phyloP scores from a whole-genome alignment of 2,113 vertebrate species.

The Embiotoca jacksoni region DNA sequence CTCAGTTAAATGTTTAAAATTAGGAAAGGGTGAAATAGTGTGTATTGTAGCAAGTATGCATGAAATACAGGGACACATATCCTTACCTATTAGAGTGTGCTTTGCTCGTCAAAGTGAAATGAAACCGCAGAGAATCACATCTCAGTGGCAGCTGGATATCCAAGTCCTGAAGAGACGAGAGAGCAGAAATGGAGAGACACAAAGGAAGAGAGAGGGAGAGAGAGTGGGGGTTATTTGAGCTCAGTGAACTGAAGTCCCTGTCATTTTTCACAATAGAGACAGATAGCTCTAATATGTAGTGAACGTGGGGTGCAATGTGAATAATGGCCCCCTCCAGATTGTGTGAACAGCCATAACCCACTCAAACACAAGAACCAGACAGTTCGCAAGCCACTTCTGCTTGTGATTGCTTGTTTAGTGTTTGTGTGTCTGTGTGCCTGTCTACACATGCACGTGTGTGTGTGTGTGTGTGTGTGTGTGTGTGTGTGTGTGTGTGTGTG shows the following conservation, averaged over 20 bases:
- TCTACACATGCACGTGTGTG: not conserved
- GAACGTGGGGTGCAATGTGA: conserved; percentile 69
- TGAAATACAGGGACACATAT: not conserved
- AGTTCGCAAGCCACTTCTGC: conserved; percentile 56
- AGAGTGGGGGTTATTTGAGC: conserved; percentile 58
- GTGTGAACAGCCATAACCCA: conserved; percentile 70
- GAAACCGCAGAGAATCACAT: conserved; percentile 78
- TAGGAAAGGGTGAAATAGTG: not conserved
- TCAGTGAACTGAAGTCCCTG: conserved; percentile 64
- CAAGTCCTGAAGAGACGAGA: conserved; percentile 66
- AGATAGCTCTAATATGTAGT: conserved; percentile 71
- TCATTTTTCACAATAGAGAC: conserved; percentile 74
- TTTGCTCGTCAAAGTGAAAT: conserved; percentile 69
- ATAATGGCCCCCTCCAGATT: conserved; percentile 68
- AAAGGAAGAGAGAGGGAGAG: not conserved
- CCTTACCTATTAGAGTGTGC: conserved; percentile 71
- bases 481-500: not conserved
- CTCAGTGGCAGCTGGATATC: conserved; percentile 72
- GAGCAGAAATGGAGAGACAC: not conserved
- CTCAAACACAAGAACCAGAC: conserved; percentile 66
- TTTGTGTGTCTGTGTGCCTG: conserved; percentile 20
- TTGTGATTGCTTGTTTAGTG: conserved; percentile 69
- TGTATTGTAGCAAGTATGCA: conserved; percentile 11
- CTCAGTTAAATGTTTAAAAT: conserved; percentile 43
- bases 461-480: not conserved